Evolutionary conservation across 1,140 invertebrate genomes (phyloP), one percentile per base, ranked within the genome.

Genomic region (Ostrea edulis): DNA sequence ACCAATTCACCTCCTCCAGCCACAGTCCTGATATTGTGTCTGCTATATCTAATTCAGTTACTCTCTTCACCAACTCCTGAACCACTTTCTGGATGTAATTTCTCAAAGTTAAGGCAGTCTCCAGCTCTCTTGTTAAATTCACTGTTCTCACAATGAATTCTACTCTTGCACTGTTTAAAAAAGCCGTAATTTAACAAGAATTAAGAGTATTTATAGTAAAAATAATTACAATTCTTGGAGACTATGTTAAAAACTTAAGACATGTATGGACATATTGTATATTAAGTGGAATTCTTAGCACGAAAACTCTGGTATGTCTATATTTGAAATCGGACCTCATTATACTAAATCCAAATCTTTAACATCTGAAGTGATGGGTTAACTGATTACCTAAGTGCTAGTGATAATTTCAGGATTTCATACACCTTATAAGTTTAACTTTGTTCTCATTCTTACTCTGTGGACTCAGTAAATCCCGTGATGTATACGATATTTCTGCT

Each of bases 1-100:
- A n/a, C n/a, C n/a, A n/a, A 71, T n/a, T 71, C 58, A 87, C 86
- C 86, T 87, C 29, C 62, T 82, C 77, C 51, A 35, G 35, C 86
- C 86, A 87, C 4, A 87, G 17, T 20, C 62, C 81, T 7, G 81
- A 87, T 11, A 83, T 68, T 29, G 53, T 20, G 7, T 25, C 35
- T 14, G 20, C 44, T 82, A 25, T 83, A 7, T 82, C 86, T 62
- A n/a, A 25, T 51, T 58, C 51, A 8, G 55, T 17, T 22, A 51
- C 17, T 51, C 2, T 8, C 25, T 29, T 25, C 14, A 87, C 44
- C 35, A 87, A 52, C 0, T 62, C 12, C 5, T 83, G 52, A 14
- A 83, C 44, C 62, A 81, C 65, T 55, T 29, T 65, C 17, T 87
- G 77, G 44, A 87, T 44, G 62, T 87, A 87, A 4, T 87, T 58